Evolutionary conservation across 64 coral and sea anemone genomes (phyloP).

Genomic region (Orbicella faveolata): DNA sequence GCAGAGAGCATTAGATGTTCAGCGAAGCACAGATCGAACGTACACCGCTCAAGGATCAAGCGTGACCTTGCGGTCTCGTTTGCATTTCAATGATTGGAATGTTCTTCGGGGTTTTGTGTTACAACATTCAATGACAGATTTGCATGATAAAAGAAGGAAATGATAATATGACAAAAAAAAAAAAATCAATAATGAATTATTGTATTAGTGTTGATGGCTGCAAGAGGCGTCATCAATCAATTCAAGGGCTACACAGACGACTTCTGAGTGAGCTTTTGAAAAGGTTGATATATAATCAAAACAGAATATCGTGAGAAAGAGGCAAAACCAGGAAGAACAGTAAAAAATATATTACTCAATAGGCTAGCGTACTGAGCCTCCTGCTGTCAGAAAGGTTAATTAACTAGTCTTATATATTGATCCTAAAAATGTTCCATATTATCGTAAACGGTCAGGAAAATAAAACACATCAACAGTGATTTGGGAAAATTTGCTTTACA

Average conservation of each 20-base stretch:
- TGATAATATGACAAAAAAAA: not conserved
- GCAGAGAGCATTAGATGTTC: not conserved
- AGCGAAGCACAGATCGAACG: not conserved
- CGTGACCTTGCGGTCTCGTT: not conserved
- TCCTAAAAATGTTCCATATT: too few species aligned
- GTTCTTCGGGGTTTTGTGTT: not conserved
- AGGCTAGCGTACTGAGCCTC: too few species aligned
- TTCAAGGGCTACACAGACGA: not conserved
- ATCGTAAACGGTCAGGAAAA: too few species aligned
- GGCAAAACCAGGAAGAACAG: too few species aligned
- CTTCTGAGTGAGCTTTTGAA: too few species aligned
- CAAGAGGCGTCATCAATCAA: not conserved
- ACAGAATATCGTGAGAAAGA: too few species aligned
- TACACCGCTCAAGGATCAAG: not conserved
- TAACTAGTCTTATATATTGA: too few species aligned
- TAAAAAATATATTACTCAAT: too few species aligned
- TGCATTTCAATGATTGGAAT: conserved; percentile 16
- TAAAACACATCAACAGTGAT: too few species aligned
- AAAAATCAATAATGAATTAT: not conserved
- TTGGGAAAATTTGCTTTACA: too few species aligned
- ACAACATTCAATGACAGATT: conserved; percentile 4
- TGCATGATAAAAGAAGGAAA: conserved; percentile 24
- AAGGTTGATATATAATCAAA: too few species aligned
- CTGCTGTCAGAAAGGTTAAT: too few species aligned
- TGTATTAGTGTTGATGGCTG: not conserved